Evolutionary conservation across 1,140 invertebrate genomes (phyloP), one percentile per base, ranked within the genome.

Genomic region (Drosophila nikananu): DNA sequence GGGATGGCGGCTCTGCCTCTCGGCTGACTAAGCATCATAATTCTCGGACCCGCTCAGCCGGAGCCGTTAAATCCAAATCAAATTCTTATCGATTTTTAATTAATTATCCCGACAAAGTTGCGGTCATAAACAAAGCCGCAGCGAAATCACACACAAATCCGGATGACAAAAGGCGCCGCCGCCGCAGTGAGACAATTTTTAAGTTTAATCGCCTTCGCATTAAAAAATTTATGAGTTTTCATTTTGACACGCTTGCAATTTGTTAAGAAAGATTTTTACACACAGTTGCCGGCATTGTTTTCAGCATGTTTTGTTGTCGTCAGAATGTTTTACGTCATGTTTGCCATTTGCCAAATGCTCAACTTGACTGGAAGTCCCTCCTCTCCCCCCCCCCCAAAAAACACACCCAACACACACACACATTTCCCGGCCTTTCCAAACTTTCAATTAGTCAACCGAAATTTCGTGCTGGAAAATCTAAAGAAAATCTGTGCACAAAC

Each of bases 41-140:
- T 70, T 84, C 82, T 77, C 68, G 37, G 7, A 17, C 5, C 55
- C 71, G 81, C 64, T 71, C 67, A 57, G 49, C 67, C 51, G 70
- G 59, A 76, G 82, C 79, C 82, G 83, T 79, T 83, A 86, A 87
- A 86, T 77, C 84, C 83, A 90, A 90, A 89, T 89, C 86, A 84
- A 82, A 83, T 62, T 90, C 86, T 90, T 89, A 89, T 89, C 86
- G 86, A 89, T 90, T 89, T 84, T 89, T 90, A 89, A 89, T 89
- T 89, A 89, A 89, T 89, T 90, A 89, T 89, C 68, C 75, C 48
- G 67, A 32, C 58, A 35, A 35, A 61, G 66, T 52, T 63, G 63
- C 21, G 67, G 52, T 86, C 83, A 79, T 86, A 86, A 86, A 86
- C 71, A 80, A 78, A 71, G 42, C 30, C 13, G 23, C 15, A 7